These are phyloP conservation scores for Plectropomus leopardus DNA, from an alignment of 2,113 vertebrate genomes.

Conservation along the genomic window DNA sequence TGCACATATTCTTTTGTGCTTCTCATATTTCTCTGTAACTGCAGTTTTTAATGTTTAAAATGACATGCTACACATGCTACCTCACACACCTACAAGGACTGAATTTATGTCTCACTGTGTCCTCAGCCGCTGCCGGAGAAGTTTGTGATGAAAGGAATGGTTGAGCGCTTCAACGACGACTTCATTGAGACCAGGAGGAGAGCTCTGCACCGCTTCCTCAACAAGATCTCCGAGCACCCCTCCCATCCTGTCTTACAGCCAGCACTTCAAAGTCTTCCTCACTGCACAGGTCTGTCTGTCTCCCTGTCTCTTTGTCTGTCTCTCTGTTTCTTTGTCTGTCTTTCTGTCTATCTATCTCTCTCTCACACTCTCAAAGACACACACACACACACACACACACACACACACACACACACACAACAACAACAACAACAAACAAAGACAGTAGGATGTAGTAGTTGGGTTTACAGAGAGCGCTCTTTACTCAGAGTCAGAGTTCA, in stretches of 20 bases:
- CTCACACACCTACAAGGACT: neutral
- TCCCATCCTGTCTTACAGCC: constrained; percentile 93
- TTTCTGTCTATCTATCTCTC: no score
- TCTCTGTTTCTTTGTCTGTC: neutral
- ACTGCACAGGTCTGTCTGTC: constrained; percentile 85
- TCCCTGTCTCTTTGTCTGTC: neutral
- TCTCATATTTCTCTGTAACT: no score
- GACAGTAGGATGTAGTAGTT: no score
- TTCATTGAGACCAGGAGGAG: constrained; percentile 95
- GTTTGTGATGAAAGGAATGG: constrained; percentile 96
- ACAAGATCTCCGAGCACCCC: constrained; percentile 92
- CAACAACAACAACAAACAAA: no score
- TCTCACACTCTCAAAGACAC: no score
- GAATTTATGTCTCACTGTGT: constrained; percentile 20
- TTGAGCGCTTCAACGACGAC: constrained; percentile 95
- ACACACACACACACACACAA: no score
- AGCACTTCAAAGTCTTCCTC: constrained; percentile 94
- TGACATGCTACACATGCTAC: neutral
- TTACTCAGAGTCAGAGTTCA: no score
- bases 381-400: no score
- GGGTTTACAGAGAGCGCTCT: no score
- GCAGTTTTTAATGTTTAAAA: no score
- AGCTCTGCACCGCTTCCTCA: constrained; percentile 94
- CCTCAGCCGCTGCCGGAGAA: constrained; percentile 95
- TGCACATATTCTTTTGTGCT: no score